Evolutionary conservation across 2,797 vertebrate genomes (phyloP).

Genomic region (Erithacus rubecula): DNA sequence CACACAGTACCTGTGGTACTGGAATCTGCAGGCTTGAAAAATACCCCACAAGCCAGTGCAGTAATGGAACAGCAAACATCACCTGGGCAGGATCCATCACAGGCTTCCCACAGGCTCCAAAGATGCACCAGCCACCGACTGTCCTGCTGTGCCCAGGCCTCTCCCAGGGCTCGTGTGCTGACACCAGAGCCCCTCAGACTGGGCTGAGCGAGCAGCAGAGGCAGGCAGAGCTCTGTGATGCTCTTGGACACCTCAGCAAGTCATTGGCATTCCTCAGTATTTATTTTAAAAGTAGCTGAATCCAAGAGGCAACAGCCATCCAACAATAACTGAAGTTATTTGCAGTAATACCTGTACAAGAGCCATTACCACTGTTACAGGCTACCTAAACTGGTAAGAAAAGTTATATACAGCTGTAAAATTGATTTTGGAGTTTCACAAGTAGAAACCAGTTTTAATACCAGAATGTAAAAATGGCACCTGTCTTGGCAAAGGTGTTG

Average conservation of each 20-base stretch:
- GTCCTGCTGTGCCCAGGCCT: background rate
- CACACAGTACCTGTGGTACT: background rate
- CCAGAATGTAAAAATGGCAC: conserved; percentile 43
- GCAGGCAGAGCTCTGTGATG: background rate
- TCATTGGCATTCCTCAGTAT: background rate
- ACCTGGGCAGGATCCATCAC: background rate
- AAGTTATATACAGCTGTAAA: conserved; percentile 37
- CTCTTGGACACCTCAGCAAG: background rate
- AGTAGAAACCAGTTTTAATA: conserved; percentile 40
- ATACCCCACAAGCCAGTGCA: background rate
- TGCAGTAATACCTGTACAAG: background rate
- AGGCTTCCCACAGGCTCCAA: background rate
- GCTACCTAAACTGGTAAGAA: background rate
- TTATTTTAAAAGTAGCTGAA: background rate
- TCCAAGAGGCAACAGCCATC: background rate
- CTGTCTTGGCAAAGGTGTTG: background rate
- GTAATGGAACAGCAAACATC: background rate
- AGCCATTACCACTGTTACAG: background rate
- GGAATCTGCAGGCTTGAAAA: background rate
- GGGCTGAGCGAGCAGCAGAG: background rate
- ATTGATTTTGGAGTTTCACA: background rate
- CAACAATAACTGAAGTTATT: background rate
- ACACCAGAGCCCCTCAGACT: background rate
- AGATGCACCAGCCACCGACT: background rate
- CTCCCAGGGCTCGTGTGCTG: background rate